These are phyloP conservation scores for Panagrolaimus sp. DNA, from an alignment of 1,140 invertebrate genomes.

Conservation along the genomic window DNA sequence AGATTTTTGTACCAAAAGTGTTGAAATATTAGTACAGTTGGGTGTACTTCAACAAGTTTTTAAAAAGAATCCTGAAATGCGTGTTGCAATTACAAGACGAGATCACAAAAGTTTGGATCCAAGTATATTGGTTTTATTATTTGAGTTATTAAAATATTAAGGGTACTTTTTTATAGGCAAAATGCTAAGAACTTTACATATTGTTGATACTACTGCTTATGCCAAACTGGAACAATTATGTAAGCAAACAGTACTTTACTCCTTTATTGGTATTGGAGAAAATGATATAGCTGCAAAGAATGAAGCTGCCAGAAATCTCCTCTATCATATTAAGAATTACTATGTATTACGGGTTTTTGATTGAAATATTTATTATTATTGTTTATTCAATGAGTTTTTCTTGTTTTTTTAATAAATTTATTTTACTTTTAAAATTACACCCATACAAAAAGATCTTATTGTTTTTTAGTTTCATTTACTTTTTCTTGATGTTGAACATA, in stretches of 20 bases:
- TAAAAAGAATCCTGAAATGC: too few species aligned
- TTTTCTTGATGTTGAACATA: conserved; percentile 41
- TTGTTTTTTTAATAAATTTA: not conserved
- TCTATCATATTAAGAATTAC: not conserved
- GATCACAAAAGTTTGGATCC: not conserved
- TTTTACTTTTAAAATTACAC: too few species aligned
- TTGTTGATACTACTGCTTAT: too few species aligned
- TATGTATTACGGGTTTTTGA: not conserved
- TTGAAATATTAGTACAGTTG: not conserved
- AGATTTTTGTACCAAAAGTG: not conserved
- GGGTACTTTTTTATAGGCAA: not conserved
- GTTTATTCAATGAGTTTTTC: not conserved
- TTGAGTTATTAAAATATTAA: not conserved
- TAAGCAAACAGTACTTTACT: too few species aligned
- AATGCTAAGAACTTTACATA: too few species aligned
- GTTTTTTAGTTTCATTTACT: not conserved
- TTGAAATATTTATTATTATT: not conserved
- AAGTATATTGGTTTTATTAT: not conserved
- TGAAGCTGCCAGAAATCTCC: not conserved
- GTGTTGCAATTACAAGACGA: not conserved
- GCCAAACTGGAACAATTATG: too few species aligned
- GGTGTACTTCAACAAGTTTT: not conserved
- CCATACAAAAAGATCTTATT: not conserved
- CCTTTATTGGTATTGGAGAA: too few species aligned
- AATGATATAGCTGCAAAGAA: too few species aligned